Conservation (phyloP, 2,113 vertebrate genomes). For the Craseonycteris thonglongyai region DNA sequence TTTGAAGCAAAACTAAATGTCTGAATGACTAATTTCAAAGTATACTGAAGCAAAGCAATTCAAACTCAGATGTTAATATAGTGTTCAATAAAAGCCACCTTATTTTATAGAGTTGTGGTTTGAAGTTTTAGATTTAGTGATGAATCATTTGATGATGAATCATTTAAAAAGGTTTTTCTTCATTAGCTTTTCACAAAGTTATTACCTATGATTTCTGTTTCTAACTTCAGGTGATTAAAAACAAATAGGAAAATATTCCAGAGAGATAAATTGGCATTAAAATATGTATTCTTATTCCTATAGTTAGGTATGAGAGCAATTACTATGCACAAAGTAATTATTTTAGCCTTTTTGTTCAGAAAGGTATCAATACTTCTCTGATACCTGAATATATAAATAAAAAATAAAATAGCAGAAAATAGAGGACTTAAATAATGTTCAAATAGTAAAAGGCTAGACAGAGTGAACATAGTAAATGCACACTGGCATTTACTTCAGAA, state of each 20-base stretch:
- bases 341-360: neutral
- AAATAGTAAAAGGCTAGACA: neutral
- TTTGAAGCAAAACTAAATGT: slow-evolving; percentile 45
- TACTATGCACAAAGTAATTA: neutral
- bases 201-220: slow-evolving; percentile 48
- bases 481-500: neutral
- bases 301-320: slow-evolving; percentile 2
- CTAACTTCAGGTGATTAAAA: slow-evolving; percentile 13
- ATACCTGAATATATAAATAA: neutral
- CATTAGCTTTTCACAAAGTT: slow-evolving; percentile 39
- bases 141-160: too few relatives aligned
- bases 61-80: slow-evolving; percentile 1
- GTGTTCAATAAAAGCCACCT: neutral
- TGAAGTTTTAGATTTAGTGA: slow-evolving; percentile 61
- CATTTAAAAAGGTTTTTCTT: slow-evolving; percentile 32
- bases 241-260: slow-evolving; percentile 2
- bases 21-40: slow-evolving; percentile 67
- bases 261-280: slow-evolving; percentile 5
- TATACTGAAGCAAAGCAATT: slow-evolving; percentile 62
- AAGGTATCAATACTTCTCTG: neutral
- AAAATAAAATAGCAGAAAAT: neutral
- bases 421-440: neutral
- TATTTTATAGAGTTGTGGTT: slow-evolving; percentile 9
- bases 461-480: neutral
- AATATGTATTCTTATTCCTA: neutral